phyloP scores from a whole-genome alignment of 2,888 invertebrate genomes.

The Stenoptilia bipunctidactyla region DNA sequence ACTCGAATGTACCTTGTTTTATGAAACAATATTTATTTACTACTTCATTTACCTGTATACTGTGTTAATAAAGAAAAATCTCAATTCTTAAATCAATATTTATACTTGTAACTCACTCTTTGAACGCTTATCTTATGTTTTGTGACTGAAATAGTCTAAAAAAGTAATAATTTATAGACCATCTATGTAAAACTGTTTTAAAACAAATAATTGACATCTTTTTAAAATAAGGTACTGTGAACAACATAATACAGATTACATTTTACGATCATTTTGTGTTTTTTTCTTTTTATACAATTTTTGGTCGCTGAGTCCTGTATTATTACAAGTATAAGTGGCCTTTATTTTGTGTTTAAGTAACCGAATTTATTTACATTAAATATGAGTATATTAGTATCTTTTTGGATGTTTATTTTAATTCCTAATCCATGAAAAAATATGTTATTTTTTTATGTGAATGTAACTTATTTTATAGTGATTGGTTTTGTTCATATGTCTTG shows the following conservation, averaged over 20 bases:
- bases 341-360: slow-evolving; percentile 47
- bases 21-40: neutral
- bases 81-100: no score
- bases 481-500: slow-evolving; percentile 39
- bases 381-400: slow-evolving; percentile 18
- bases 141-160: no score
- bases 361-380: slow-evolving; percentile 42
- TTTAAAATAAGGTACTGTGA: no score
- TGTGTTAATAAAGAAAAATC: no score
- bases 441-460: slow-evolving; percentile 29
- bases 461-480: slow-evolving; percentile 35
- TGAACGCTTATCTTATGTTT: no score
- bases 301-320: slow-evolving; percentile 6
- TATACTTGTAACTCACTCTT: no score
- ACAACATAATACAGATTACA: slow-evolving; percentile 6
- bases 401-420: slow-evolving; percentile 22
- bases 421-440: slow-evolving; percentile 13
- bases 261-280: slow-evolving; percentile 14
- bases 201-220: no score
- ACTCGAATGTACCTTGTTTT: neutral
- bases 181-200: no score
- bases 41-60: neutral
- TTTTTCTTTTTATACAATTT: slow-evolving; percentile 14
- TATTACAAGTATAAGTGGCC: slow-evolving; percentile 54
- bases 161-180: no score